Conservation (phyloP, 2,113 vertebrate species). For the Prinia subflava region DNA sequence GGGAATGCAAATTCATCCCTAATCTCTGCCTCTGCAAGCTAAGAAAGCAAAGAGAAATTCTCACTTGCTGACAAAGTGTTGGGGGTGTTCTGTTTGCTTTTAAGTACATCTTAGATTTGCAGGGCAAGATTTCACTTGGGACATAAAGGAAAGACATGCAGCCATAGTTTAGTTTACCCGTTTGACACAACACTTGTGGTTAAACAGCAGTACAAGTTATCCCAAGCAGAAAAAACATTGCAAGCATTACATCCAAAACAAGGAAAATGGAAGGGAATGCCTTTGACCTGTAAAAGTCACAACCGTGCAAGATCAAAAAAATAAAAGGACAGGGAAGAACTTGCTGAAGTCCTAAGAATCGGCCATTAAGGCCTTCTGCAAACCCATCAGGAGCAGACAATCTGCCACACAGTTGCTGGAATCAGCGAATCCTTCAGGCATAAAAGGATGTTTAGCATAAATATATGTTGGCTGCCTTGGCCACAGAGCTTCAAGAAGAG, state of each 20-base stretch:
- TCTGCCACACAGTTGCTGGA: neutral
- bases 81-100: neutral
- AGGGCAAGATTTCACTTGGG: neutral
- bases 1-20: neutral
- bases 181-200: neutral
- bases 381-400: neutral
- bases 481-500: neutral
- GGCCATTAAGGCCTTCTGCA: neutral
- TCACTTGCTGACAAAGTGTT: neutral
- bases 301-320: neutral
- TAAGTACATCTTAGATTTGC: neutral
- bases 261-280: neutral
- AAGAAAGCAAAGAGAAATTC: neutral
- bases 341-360: neutral
- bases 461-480: neutral
- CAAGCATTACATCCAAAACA: neutral
- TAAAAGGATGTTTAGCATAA: neutral
- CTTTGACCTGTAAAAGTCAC: neutral
- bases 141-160: neutral
- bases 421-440: neutral
- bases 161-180: neutral
- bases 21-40: neutral
- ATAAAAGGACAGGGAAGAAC: neutral
- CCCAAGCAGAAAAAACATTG: neutral
- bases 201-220: neutral